These are phyloP conservation scores for Bilobella aurantiaca DNA, from an alignment of 1,140 invertebrate species.

Conservation along the genomic window DNA sequence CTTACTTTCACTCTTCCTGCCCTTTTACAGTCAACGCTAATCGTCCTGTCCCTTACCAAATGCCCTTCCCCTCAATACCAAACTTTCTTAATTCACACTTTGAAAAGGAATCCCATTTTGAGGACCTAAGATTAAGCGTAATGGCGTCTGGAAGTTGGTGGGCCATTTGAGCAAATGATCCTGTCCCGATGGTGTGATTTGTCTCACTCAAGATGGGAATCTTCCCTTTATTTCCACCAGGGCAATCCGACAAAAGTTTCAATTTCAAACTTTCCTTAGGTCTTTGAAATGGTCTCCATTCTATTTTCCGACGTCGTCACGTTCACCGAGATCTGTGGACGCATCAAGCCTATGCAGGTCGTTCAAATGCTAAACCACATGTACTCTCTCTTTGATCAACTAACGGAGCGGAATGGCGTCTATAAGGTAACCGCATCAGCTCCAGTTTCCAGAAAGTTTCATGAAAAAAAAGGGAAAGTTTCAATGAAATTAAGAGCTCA, in stretches of 20 bases:
- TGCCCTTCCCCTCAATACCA: neutral
- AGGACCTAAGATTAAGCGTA: neutral
- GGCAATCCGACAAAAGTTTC: neutral
- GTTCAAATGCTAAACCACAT: conserved; percentile 93
- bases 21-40: neutral
- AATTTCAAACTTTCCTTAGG: conserved; percentile 46
- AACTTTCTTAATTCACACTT: conserved; percentile 15
- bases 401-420: conserved; percentile 82
- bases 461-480: too few relatives aligned
- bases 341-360: conserved; percentile 90
- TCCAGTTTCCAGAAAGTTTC: too few relatives aligned
- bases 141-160: too few relatives aligned
- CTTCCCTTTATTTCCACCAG: too few relatives aligned
- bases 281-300: conserved; percentile 89
- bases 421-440: conserved; percentile 63
- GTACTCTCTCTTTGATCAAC: conserved; percentile 83
- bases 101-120: conserved; percentile 4
- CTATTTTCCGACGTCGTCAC: conserved; percentile 94
- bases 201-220: too few relatives aligned
- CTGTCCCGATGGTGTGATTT: too few relatives aligned
- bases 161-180: too few relatives aligned
- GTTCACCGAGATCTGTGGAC: conserved; percentile 90
- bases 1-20: too few relatives aligned
- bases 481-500: neutral
- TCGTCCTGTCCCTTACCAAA: neutral